Evolutionary conservation across 1,140 invertebrate species (phyloP), one percentile per base, ranked within the genome.

Genomic region (Tyrophagus putrescentiae): DNA sequence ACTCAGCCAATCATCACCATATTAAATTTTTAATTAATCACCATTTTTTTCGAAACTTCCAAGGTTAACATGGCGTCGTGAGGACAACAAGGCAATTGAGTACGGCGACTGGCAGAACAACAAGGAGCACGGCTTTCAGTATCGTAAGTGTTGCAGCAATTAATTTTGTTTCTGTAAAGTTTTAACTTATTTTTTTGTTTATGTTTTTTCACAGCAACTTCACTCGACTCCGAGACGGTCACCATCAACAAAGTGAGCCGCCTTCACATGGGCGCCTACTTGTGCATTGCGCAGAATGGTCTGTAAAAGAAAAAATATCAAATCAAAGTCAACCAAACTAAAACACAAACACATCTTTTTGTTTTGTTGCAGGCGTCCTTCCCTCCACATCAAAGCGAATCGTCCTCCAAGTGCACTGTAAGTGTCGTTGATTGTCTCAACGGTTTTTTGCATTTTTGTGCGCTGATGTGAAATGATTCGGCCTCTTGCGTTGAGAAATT

Each of bases 251-350:
- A 83, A 64, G 89, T 92, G 65, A 88, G 85, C 28, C 78, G 88
- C 53, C 72, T 92, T 48, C 85, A 89, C 68, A 91, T 91, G 85
- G 87, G 87, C 18, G 84, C 83, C 33, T 91, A 91, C 73, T 77
- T 91, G 31, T 91, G 87, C 71, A 89, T 92, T 61, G 87, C 87
- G 16, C 64, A 80, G 77, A 71, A 70, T 63, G 74, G 75, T 58
- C 27, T 50, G 31, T 58, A 3, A 9, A n/a, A n/a, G n/a, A n/a
- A n/a, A n/a, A n/a, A n/a, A n/a, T n/a, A n/a, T n/a, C n/a, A n/a
- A n/a, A n/a, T n/a, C n/a, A n/a, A n/a, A n/a, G n/a, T n/a, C n/a
- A 27, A 48, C n/a, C 44, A 48, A 11, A 48, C 18, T n/a, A n/a
- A n/a, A n/a, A n/a, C n/a, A 42, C 41, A 42, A 42, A 42, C 41